Evolutionary conservation across 1,140 invertebrate species (phyloP).

Genomic region (Steinernema feltiae): DNA sequence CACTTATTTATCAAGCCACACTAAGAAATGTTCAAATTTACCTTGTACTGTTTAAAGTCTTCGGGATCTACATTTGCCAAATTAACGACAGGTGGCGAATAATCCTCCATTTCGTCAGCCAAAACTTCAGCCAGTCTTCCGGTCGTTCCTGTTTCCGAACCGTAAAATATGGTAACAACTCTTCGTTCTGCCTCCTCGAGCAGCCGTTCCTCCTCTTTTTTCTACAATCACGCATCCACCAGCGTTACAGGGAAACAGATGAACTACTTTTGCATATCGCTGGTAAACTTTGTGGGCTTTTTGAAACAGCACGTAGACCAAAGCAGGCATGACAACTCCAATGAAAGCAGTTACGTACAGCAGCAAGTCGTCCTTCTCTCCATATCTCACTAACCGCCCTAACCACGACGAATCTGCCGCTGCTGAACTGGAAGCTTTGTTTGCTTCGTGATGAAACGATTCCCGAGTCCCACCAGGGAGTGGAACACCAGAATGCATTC

Average conservation of each 20-base stretch:
- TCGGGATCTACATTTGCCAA: slow-evolving; percentile 1
- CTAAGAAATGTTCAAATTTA: too few relatives aligned
- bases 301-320: slow-evolving; percentile 35
- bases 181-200: slow-evolving; percentile 29
- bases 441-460: not conserved
- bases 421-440: not conserved
- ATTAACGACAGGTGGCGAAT: slow-evolving; percentile 11
- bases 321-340: slow-evolving; percentile 34
- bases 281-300: slow-evolving; percentile 28
- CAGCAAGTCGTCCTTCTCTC: slow-evolving; percentile 36
- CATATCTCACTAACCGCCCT: not conserved
- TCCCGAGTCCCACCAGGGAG: not conserved
- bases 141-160: slow-evolving; percentile 19
- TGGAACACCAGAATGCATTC: not conserved
- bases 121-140: slow-evolving; percentile 14
- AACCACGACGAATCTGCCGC: not conserved
- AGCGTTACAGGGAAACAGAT: too few relatives aligned
- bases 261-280: slow-evolving; percentile 36
- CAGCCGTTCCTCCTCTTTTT: slow-evolving; percentile 25
- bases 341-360: slow-evolving; percentile 37
- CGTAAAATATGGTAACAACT: slow-evolving; percentile 22
- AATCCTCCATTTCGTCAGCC: slow-evolving; percentile 12
- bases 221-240: slow-evolving; percentile 18
- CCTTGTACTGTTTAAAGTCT: slow-evolving; percentile 21
- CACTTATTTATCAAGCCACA: not conserved